Evolutionary conservation across 2,113 vertebrate genomes (phyloP).

Genomic region (Phrynosoma platyrhinos): DNA sequence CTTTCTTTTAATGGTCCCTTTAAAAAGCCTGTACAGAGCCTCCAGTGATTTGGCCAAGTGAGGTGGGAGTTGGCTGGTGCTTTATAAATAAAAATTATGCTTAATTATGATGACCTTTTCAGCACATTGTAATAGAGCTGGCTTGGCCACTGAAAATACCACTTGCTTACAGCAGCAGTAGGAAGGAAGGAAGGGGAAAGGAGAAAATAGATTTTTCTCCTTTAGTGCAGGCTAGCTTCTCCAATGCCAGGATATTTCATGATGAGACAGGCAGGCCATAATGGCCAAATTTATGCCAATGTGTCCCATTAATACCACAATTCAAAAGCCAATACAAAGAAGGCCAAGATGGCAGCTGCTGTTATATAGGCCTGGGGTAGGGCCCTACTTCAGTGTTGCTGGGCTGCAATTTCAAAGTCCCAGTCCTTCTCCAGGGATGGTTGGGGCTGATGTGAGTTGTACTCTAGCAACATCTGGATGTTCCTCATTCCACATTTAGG

Average conservation of each 20-base stretch:
- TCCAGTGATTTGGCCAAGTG: slow-evolving; percentile 32
- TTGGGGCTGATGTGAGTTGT: no score
- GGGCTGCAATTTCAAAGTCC: no score
- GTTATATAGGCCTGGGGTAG: background rate
- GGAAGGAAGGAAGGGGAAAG: background rate
- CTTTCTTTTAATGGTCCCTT: slow-evolving; percentile 30
- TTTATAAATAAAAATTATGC: slow-evolving; percentile 39
- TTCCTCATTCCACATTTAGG: no score
- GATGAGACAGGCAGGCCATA: background rate
- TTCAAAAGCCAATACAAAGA: background rate
- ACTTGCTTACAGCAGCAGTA: background rate
- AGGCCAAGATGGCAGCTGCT: background rate
- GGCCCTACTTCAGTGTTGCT: background rate
- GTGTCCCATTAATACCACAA: background rate
- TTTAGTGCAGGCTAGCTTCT: background rate
- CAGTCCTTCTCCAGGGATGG: no score
- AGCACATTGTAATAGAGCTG: slow-evolving; percentile 13
- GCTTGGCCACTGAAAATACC: slow-evolving; percentile 1
- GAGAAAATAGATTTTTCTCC: background rate
- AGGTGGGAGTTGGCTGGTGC: slow-evolving; percentile 29
- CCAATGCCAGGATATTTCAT: background rate
- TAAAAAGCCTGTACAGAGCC: slow-evolving; percentile 32
- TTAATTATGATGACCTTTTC: slow-evolving; percentile 47
- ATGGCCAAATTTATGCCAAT: background rate
- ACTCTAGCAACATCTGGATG: no score